Evolutionary conservation across 1,140 invertebrate genomes (phyloP), one percentile per base, ranked within the genome.

Genomic region (Drosophila kikkawai): DNA sequence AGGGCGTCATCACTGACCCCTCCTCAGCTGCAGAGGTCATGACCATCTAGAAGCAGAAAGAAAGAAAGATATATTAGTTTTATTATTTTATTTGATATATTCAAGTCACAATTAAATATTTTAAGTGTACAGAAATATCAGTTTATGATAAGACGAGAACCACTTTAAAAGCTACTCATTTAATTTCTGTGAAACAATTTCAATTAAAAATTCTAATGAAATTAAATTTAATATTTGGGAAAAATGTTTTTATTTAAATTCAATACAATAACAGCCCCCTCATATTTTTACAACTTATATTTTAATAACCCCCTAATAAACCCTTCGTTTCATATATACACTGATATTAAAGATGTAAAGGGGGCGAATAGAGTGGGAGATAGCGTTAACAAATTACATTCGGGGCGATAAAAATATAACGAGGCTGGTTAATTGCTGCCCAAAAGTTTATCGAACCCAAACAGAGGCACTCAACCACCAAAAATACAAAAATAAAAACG

Each of bases 361-460:
- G 7, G 7, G 0, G 8, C 13, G 4, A 15, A 44, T 58, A 44
- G n/a, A 44, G 50, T 2, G n/a, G 39, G 7, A 51, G 56, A 58
- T 29, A 13, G 55, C 47, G 7, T 37, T 69, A 36, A 69, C 61
- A 44, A 67, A 71, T 71, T 71, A 50, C 29, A 57, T 41, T 57
- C 32, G 12, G 6, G n/a, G 69, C 66, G 26, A 59, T 73, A 59
- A 71, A 71, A 73, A 58, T 39, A 59, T 41, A 71, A 71, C 44
- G 37, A 42, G 45, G 19, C 44, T 70, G 44, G n/a, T 15, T 70
- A 70, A 73, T 73, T 73, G 44, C 50, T 37, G 36, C 65, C 51
- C 22, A 15, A 34, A 47, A 71, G 69, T 73, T 73, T 73, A 71
- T 70, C 69, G 69, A 73, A 73, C 69, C 48, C 69, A 4, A n/a